phyloP scores from a whole-genome alignment of 1,140 invertebrate species.

The Cotesia typhae region DNA sequence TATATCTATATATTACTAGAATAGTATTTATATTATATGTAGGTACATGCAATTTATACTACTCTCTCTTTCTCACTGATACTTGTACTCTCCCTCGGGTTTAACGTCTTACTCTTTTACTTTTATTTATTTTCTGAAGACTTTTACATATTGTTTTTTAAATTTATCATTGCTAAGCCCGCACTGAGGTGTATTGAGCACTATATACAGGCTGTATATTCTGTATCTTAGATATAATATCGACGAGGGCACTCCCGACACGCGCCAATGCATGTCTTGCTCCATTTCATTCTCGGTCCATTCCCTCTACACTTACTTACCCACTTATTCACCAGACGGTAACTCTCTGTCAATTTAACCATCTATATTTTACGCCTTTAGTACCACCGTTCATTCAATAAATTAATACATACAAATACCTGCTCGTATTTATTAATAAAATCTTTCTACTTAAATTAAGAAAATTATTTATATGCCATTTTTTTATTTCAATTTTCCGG shows the following conservation, averaged over 20 bases:
- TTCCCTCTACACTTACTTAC: conserved; percentile 60
- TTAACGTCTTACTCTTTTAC: not conserved
- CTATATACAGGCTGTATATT: conserved; percentile 21
- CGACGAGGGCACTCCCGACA: conserved; percentile 58
- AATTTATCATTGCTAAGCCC: not conserved
- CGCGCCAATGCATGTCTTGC: conserved; percentile 64
- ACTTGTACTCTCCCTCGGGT: not conserved
- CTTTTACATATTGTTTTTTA: not conserved
- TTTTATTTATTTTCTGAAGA: not conserved
- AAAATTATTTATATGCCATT: no score
- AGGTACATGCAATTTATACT: conserved; percentile 10
- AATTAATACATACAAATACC: not conserved
- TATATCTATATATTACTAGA: not conserved
- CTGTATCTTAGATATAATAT: not conserved
- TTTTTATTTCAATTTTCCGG: no score
- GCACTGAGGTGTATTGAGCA: not conserved
- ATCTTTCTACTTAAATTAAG: no score
- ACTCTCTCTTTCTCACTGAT: conserved; percentile 29
- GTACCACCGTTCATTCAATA: not conserved
- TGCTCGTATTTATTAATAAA: no score
- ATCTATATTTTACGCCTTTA: not conserved
- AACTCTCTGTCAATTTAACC: conserved; percentile 43
- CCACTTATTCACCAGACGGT: conserved; percentile 58
- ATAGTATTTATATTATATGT: conserved; percentile 20
- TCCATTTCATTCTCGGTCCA: conserved; percentile 61